These are phyloP conservation scores for Trachemys scripta DNA, from an alignment of 2,113 vertebrate species.

Conservation along the genomic window DNA sequence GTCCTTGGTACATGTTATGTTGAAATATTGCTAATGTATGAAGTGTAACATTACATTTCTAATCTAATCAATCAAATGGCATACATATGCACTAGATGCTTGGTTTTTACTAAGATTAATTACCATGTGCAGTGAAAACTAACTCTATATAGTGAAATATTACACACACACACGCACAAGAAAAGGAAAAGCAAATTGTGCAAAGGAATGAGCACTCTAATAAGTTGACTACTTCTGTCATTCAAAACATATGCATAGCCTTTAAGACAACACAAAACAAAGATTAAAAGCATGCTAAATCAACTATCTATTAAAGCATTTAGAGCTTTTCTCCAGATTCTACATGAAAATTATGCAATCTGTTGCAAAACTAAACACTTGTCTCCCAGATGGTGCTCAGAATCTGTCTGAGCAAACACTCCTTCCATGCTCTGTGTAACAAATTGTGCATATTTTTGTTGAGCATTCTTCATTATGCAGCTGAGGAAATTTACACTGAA, in stretches of 20 bases:
- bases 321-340: constrained; percentile 83
- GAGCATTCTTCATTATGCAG: constrained; percentile 61
- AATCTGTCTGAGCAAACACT: constrained; percentile 80
- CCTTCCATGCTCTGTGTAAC: constrained; percentile 69
- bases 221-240: constrained; percentile 80
- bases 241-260: constrained; percentile 83
- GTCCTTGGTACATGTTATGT: constrained; percentile 77
- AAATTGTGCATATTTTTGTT: constrained; percentile 72
- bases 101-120: constrained; percentile 87
- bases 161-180: not conserved
- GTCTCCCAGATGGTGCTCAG: constrained; percentile 82
- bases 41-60: constrained; percentile 88
- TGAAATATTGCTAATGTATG: constrained; percentile 87
- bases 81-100: constrained; percentile 81
- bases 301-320: constrained; percentile 84
- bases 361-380: constrained; percentile 83
- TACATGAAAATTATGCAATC: constrained; percentile 82
- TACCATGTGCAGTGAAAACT: constrained; percentile 77
- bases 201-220: constrained; percentile 72
- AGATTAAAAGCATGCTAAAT: constrained; percentile 83
- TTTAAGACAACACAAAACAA: constrained; percentile 82
- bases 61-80: constrained; percentile 86
- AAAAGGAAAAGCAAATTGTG: constrained; percentile 65
- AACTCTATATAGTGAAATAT: constrained; percentile 79
- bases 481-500: constrained; percentile 70